Evolutionary conservation across 2,113 vertebrate genomes (phyloP).

Genomic region (Hyperoodon ampullatus): DNA sequence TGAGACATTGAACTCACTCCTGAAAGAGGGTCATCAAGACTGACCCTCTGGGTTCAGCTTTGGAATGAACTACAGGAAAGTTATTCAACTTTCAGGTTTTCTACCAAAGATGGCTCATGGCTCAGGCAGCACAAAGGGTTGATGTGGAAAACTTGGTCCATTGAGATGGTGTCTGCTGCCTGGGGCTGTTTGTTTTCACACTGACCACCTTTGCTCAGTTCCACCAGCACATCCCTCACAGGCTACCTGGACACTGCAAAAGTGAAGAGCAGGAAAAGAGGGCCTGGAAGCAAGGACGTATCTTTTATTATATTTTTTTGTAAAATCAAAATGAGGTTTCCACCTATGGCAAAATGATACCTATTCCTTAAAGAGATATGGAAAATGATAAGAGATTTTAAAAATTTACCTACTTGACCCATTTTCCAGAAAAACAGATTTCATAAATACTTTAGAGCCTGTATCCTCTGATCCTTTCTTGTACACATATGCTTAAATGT

Average conservation of each 20-base stretch:
- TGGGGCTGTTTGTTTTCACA: too few species aligned
- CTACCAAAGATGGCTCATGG: background rate
- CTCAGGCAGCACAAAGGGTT: background rate
- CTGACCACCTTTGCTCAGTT: fast-evolving
- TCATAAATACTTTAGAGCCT: background rate
- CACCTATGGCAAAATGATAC: background rate
- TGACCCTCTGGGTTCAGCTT: background rate
- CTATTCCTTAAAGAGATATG: background rate
- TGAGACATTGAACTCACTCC: background rate
- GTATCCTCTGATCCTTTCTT: background rate
- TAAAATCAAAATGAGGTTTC: background rate
- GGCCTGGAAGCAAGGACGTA: fast-evolving
- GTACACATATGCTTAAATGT: background rate
- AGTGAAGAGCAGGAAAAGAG: background rate
- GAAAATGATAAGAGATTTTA: background rate
- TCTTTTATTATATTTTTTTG: background rate
- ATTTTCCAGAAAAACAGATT: background rate
- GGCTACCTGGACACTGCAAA: fast-evolving
- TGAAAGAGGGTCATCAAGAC: background rate
- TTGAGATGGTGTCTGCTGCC: fast-evolving
- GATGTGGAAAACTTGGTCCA: background rate
- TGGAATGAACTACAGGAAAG: background rate
- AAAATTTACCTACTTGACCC: background rate
- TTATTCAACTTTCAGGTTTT: fast-evolving
- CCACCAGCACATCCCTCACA: fast-evolving